Conservation (phyloP, 2,797 vertebrate genomes). For the Macrochelys suwanniensis region DNA sequence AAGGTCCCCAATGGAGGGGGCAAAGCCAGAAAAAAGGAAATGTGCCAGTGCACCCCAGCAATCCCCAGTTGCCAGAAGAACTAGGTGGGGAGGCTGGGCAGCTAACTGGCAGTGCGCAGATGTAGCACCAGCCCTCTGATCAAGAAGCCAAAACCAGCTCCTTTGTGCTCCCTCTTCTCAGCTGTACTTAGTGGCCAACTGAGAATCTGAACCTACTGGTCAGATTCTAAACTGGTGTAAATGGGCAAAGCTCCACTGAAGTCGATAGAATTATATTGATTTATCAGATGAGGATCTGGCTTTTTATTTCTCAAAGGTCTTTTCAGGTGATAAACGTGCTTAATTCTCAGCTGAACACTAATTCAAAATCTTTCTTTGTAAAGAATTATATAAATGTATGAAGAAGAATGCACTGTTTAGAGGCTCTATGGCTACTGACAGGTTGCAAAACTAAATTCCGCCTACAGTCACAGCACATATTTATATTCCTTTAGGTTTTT, state of each 20-base stretch:
- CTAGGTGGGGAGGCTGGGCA: background rate
- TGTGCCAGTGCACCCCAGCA: background rate
- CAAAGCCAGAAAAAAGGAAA: background rate
- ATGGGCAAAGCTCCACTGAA: background rate
- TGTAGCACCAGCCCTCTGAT: background rate
- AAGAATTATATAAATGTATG: background rate
- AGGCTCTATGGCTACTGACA: background rate
- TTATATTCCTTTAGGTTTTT: slow-evolving; percentile 77
- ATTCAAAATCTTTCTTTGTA: background rate
- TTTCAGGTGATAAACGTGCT: background rate
- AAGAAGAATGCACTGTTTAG: background rate
- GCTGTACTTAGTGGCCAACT: background rate
- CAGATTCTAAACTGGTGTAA: background rate
- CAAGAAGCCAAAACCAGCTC: background rate
- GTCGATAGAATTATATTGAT: background rate
- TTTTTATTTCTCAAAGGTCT: background rate
- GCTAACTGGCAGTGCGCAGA: background rate
- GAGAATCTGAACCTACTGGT: background rate
- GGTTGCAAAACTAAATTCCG: background rate
- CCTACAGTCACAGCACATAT: background rate
- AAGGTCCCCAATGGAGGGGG: accelerated
- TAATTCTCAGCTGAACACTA: background rate
- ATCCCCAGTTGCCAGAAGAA: background rate
- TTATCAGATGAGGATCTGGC: background rate
- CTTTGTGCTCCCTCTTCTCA: background rate